Percentiles rank a stretch among this genome's conserved stretches.
Evolutionary conservation across 1,140 invertebrate genomes (phyloP).

Genomic region (Drosophila nebulosa): DNA sequence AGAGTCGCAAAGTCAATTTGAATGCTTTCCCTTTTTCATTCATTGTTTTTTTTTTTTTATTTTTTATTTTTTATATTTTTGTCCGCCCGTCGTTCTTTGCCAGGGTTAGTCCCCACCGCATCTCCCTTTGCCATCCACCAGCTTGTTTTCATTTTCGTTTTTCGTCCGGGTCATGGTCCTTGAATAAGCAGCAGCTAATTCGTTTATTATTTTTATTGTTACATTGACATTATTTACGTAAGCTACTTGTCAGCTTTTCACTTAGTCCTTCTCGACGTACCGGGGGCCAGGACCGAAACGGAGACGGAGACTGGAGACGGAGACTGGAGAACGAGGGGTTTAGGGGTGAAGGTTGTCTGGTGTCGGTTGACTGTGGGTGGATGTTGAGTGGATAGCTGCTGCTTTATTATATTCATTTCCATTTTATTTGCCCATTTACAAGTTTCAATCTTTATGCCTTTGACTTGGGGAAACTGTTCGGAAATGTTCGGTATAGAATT

Average conservation of each 20-base stretch:
- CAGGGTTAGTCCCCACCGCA: neutral
- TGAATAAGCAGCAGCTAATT: constrained; percentile 76
- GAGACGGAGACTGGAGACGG: neutral
- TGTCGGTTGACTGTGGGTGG: neutral
- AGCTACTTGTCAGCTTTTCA: constrained; percentile 77
- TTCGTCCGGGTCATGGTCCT: constrained; percentile 22
- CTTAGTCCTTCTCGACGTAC: constrained; percentile 23
- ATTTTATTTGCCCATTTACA: constrained; percentile 78
- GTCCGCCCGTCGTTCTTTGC: neutral
- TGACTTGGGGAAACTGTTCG: neutral
- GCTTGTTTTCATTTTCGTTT: neutral
- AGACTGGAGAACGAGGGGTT: too few species aligned
- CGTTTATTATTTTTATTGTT: constrained; percentile 79
- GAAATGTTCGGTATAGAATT: neutral
- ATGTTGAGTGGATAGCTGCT: constrained; percentile 2
- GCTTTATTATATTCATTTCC: constrained; percentile 76
- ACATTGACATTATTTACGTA: constrained; percentile 78
- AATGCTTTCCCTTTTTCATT: constrained; percentile 49
- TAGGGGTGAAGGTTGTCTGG: neutral
- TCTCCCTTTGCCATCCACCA: neutral
- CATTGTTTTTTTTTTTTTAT: neutral
- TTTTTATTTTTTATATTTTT: too few species aligned
- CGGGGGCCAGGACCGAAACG: neutral
- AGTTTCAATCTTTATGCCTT: constrained; percentile 53
- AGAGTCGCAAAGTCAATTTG: constrained; percentile 68